phyloP scores from a whole-genome alignment of 2,888 invertebrate genomes.

The Conops quadrifasciatus region DNA sequence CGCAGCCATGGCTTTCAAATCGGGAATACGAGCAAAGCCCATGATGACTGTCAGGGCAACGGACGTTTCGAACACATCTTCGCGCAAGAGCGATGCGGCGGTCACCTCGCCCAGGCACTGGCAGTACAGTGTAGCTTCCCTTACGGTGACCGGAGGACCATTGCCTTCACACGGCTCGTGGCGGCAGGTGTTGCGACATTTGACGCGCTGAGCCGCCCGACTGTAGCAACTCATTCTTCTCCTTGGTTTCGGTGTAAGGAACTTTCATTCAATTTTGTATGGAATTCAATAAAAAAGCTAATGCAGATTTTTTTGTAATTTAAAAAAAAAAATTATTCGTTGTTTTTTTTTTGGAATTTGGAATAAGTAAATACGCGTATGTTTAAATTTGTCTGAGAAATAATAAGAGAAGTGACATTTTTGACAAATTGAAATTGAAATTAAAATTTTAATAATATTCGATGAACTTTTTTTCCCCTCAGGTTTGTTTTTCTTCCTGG shows the following conservation, averaged over 20 bases:
- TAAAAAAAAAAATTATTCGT: too few species aligned
- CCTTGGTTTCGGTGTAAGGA: too few species aligned
- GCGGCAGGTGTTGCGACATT: constrained; percentile 54
- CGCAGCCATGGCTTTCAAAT: constrained; percentile 60
- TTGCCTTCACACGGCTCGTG: constrained; percentile 52
- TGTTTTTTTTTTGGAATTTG: background rate
- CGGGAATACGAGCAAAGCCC: constrained; percentile 60
- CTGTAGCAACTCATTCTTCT: too few species aligned
- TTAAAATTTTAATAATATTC: background rate
- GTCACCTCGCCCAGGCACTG: constrained; percentile 53
- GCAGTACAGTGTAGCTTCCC: constrained; percentile 39
- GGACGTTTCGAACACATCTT: constrained; percentile 57
- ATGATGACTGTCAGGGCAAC: constrained; percentile 57
- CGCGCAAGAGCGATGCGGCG: constrained; percentile 56
- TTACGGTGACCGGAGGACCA: background rate
- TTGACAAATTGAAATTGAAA: background rate
- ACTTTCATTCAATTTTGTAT: too few species aligned
- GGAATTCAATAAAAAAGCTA: too few species aligned
- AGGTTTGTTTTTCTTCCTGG: too few species aligned
- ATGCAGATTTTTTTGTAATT: too few species aligned
- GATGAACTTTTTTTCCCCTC: too few species aligned
- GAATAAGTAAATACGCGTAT: constrained; percentile 31
- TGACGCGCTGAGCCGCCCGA: constrained; percentile 52
- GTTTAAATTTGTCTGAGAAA: background rate
- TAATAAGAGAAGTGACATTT: background rate